Base-by-base conservation (phyloP, 2,888 invertebrate species). In the Omphaloscelis lunosa region DNA sequence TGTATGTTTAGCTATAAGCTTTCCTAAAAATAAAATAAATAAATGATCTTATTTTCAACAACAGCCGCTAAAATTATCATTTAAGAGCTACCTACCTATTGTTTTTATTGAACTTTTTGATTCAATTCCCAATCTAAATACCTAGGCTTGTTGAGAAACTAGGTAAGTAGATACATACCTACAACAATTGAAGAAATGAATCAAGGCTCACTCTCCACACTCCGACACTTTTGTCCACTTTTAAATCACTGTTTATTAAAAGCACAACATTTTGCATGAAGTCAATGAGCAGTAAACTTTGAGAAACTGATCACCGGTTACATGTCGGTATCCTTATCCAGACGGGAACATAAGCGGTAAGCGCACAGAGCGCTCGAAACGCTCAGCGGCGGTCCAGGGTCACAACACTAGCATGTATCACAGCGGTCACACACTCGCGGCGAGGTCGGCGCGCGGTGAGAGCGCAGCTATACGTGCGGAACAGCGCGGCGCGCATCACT, bases 401-500 rank as follows among this genome's bases (percentile, higher is more conserved):
- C 77, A 70, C 83, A 27, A 67, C 80, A 80, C 79, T 78, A 34
- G 78, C 51, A 17, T 12, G 48, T 56, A 75, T 63, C 78, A 78
- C 82, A 63, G 81, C 77, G 85, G 68, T 15, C 86, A 85, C 87
- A 75, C 87, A 87, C 87, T 86, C 88, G 83, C 86, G 85, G 72
- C 73, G 77, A 69, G 61, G 58, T 3, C 34, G 56, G 62, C 65
- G 63, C 71, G 66, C 75, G 59, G 51, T 53, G 62, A 80, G 77
- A 72, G 83, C 83, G 82, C 72, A 62, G 70, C 79, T 6, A 84
- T 80, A 34, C 82, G 81, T 82, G 77, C 84, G 68, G 80, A 76
- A 75, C 92, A 91, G 91, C 93, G 92, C 90, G 92, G 91, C 90
- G 92, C 93, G 92, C 92, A 90, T 79, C 88, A 93, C 94, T 93